These are phyloP conservation scores for Meghimatium bilineatum DNA, from an alignment of 2,888 invertebrate genomes.

Conservation along the genomic window DNA sequence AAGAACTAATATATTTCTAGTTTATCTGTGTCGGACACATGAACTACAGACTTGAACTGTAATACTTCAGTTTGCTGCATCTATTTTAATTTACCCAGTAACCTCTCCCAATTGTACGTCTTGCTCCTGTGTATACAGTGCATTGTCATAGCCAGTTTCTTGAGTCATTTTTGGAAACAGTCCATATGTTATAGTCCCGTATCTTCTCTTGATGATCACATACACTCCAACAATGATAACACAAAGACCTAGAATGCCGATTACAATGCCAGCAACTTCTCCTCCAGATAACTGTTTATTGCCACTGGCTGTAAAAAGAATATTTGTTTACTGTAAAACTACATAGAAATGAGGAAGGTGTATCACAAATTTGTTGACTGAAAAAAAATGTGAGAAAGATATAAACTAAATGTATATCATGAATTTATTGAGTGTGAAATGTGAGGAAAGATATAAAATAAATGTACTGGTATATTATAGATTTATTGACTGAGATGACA, in stretches of 20 bases:
- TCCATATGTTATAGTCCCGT: not conserved
- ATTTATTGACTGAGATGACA: too few species aligned
- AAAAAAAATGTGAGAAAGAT: too few species aligned
- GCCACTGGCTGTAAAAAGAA: not conserved
- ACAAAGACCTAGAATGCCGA: constrained; percentile 47
- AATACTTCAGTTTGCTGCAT: not conserved
- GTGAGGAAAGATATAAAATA: too few species aligned
- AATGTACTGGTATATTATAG: too few species aligned
- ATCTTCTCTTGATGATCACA: constrained; percentile 46
- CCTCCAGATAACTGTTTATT: constrained; percentile 48
- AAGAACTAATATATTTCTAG: too few species aligned
- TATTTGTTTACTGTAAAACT: not conserved
- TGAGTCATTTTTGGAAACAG: not conserved
- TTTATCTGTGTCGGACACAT: not conserved
- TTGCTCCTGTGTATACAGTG: constrained; percentile 50
- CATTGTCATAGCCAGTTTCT: constrained; percentile 55
- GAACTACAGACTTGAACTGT: too few species aligned
- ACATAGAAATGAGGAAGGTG: not conserved
- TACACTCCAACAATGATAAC: constrained; percentile 42
- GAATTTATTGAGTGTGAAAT: too few species aligned
- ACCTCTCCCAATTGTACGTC: constrained; percentile 42
- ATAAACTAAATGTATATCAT: too few species aligned
- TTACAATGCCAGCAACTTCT: constrained; percentile 53
- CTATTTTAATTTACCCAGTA: not conserved
- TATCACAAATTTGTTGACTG: not conserved